Evolutionary conservation across 2,888 invertebrate species (phyloP), one percentile per base, ranked within the genome.

Genomic region (Ophion obscuratus): DNA sequence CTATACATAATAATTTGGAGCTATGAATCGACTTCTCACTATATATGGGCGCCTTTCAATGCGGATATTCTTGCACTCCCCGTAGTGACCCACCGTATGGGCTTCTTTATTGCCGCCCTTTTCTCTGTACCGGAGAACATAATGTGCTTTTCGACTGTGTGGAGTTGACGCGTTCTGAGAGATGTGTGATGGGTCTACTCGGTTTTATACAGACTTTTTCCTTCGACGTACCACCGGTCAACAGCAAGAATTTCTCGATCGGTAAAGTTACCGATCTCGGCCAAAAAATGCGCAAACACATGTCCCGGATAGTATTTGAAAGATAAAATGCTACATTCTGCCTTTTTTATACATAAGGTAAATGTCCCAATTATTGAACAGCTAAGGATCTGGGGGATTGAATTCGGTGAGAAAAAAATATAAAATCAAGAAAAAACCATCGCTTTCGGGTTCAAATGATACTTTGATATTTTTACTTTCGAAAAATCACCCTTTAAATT

Each of bases 141-240:
- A 81, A 68, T 75, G 75, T 81, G 20, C 75, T 68, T 81, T 68
- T 57, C 24, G 53, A 24, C 24, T 53, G 17, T 14, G 17, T 9
- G 14, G 11, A 68, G 73, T 81, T 75, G 81, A 70, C 83, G 80
- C 71, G 76, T 87, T 87, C 82, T 80, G 84, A 78, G 44, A 78
- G 17, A 53, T 81, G 83, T 83, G 68, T 81, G 81, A 81, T 84
- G 87, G 85, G 74, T 87, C 87, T 85, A 85, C 85, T 85, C 85
- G 76, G 27, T 78, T 82, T 84, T 84, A 31, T 75, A 76, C 76
- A 68, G 77, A 83, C 47, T 75, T 66, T 40, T 83, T 44, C 64
- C 62, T 78, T 31, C 57, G 31, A 73, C 47, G 70, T 75, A 11
- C 53, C 5, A 53, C 53, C 17, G 53, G 53, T 17, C 14, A 17